Conservation (phyloP, 2,113 vertebrate genomes). For the Phrynosoma platyrhinos region DNA sequence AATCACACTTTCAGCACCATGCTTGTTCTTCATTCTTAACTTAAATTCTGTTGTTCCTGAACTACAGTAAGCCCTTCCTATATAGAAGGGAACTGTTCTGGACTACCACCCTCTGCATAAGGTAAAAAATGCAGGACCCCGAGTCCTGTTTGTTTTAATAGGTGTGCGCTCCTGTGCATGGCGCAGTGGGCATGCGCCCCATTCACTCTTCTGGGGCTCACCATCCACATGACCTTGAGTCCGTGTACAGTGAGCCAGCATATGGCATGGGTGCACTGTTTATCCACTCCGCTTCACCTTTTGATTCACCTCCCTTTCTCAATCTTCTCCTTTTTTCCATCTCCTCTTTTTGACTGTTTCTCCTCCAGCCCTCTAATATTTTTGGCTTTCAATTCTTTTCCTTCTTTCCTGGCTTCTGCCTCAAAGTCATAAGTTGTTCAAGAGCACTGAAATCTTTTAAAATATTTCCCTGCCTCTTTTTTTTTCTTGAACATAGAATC, state of each 20-base stretch:
- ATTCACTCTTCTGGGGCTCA: too few species aligned
- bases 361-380: background rate
- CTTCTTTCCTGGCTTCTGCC: background rate
- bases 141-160: too few species aligned
- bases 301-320: background rate
- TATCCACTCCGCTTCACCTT: background rate
- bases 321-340: background rate
- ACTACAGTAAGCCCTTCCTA: background rate
- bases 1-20: background rate
- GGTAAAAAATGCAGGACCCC: too few species aligned
- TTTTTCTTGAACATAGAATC: background rate
- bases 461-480: background rate
- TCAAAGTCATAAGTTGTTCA: background rate
- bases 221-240: too few species aligned
- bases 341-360: background rate
- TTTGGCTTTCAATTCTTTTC: background rate
- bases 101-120: too few species aligned
- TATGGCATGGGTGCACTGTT: too few species aligned
- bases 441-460: background rate
- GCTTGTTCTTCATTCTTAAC: background rate
- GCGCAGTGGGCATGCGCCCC: too few species aligned
- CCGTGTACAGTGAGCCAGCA: too few species aligned
- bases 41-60: background rate
- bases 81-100: too few species aligned
- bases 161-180: too few species aligned